Evolutionary conservation across 2,113 vertebrate genomes (phyloP).

Genomic region (Carlito syrichta): DNA sequence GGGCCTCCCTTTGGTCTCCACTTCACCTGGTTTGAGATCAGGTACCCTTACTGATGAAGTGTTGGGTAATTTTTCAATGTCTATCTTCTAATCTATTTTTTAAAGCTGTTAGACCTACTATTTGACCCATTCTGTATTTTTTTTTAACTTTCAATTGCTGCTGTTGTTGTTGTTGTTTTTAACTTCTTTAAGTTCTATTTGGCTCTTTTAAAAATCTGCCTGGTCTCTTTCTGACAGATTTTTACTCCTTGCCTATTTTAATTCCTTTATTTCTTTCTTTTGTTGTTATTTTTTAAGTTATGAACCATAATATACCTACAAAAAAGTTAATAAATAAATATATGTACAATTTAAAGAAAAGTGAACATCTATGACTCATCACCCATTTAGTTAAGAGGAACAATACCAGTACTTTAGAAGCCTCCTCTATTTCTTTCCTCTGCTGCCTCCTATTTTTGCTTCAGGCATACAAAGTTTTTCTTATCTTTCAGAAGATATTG

Average conservation of each 20-base stretch:
- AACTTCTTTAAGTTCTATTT: neutral
- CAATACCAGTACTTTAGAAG: neutral
- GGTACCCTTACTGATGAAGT: too few species aligned
- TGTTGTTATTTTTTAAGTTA: neutral
- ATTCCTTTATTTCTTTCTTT: neutral
- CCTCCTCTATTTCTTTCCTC: neutral
- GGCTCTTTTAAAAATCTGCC: neutral
- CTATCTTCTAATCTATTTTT: neutral
- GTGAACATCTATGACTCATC: neutral
- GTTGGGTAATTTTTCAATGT: neutral
- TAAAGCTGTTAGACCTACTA: neutral
- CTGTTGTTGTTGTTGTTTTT: too few species aligned
- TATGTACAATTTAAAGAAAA: neutral
- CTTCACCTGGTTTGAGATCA: too few species aligned
- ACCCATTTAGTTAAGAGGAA: neutral
- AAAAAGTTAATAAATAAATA: conserved; percentile 10
- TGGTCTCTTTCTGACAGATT: neutral
- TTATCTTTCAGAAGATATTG: neutral
- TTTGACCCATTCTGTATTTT: neutral
- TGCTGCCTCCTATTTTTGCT: neutral
- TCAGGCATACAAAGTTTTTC: neutral
- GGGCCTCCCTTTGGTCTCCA: too few species aligned
- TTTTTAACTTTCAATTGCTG: too few species aligned
- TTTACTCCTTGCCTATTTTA: conserved; percentile 3
- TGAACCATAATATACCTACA: neutral